These are phyloP conservation scores for Alexandromys oeconomus DNA, from an alignment of 2,797 vertebrate species.

Conservation along the genomic window DNA sequence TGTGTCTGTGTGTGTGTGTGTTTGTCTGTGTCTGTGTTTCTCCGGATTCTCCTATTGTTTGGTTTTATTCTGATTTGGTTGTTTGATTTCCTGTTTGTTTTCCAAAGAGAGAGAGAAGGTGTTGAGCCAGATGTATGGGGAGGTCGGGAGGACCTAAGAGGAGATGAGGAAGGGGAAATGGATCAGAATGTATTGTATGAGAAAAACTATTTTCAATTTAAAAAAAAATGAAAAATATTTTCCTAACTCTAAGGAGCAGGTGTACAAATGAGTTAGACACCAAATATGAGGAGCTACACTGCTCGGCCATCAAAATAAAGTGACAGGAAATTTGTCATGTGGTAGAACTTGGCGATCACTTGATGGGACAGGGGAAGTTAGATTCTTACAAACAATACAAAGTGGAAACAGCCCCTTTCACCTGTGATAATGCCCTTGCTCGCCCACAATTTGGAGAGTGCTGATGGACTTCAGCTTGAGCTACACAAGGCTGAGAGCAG, in stretches of 20 bases:
- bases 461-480: conserved; percentile 33
- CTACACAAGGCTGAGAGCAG: conserved; percentile 4
- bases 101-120: background rate
- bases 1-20: background rate
- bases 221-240: background rate
- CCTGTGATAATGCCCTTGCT: background rate
- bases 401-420: background rate
- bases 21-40: background rate
- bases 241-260: background rate
- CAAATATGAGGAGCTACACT: background rate
- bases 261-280: background rate
- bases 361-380: background rate
- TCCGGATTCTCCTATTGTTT: background rate
- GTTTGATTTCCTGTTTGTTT: background rate
- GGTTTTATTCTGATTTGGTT: background rate
- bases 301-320: background rate
- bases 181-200: background rate
- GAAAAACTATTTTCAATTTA: background rate
- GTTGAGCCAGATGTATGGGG: background rate
- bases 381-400: background rate
- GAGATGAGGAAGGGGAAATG: background rate
- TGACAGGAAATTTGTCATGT: background rate
- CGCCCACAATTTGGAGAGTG: conserved; percentile 20
- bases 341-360: background rate
- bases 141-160: background rate